Base-by-base conservation (phyloP, 2,113 vertebrate genomes). In the Laticauda colubrina region DNA sequence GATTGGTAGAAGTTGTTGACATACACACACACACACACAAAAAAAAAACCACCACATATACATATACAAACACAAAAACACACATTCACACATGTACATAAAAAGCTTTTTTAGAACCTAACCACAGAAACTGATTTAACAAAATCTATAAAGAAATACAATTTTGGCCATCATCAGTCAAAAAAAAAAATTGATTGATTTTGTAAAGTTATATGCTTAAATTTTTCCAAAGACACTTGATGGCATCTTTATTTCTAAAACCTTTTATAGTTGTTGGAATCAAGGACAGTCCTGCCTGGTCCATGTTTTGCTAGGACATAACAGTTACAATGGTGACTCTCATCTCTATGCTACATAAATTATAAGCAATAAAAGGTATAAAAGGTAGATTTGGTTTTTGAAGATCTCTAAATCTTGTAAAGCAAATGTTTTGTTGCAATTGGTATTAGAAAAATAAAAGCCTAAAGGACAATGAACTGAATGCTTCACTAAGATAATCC, bases 401-500 rank as follows among this genome's bases (percentile, higher is more conserved):
- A 85, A 92, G 53, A 57, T 48, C 53, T 45, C 48, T 88, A 51
- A 10, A 55, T 81, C 3, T 45, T 61, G 34, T 45, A 57, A 89
- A 92, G 85, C 20, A 21, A n/a, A 54, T 92, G 51, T 26, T 12
- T 92, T 87, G 45, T 85, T 51, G 64, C 4, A 75, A 15, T 89
- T 55, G 87, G 5, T 4, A 88, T 88, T 45, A 85, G 53, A 43
- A 89, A 57, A 81, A 75, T 26, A 92, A 12, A 43, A 20, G 10
- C 48, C 24, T 57, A 92, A 89, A 92, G 61, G n/a, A 92, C 69
- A 10, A 29, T 45, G 48, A 92, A 51, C 86, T 55, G 29, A 92
- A 87, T 88, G 85, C 59, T 92, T 92, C 69, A 87, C 26, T 87
- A 91, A 91, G 39, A 87, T 24, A 88, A 75, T 88, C 85, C 53